A percentile compares a stretch with the other conserved stretches of the same genome.
phyloP scores from a whole-genome alignment of 1,140 invertebrate genomes.

The Bombus soroeensis region DNA sequence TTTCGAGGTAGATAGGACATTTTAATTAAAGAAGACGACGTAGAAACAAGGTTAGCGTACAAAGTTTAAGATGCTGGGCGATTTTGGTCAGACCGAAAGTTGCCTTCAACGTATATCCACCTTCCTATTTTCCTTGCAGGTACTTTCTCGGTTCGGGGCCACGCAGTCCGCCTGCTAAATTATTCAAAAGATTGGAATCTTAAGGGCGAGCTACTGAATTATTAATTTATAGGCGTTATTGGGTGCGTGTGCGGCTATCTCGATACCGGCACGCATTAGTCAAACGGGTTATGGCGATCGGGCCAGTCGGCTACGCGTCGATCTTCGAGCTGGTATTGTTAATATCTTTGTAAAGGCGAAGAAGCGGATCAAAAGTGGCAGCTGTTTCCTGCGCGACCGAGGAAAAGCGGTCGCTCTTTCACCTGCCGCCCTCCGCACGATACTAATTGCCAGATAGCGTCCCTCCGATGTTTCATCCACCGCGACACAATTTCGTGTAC shows the following conservation, averaged over 20 bases:
- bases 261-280: constrained; percentile 7
- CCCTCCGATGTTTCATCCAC: constrained; percentile 51
- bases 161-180: constrained; percentile 19
- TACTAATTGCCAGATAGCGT: constrained; percentile 70
- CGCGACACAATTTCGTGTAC: constrained; percentile 8
- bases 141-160: neutral
- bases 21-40: too few species aligned
- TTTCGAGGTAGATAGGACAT: too few species aligned
- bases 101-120: neutral
- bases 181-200: constrained; percentile 34
- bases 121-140: constrained; percentile 1
- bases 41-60: too few species aligned
- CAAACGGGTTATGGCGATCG: neutral
- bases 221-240: constrained; percentile 45
- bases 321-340: constrained; percentile 4
- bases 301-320: neutral
- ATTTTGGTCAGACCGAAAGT: neutral
- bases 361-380: neutral
- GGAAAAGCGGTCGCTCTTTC: constrained; percentile 24
- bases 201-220: constrained; percentile 39
- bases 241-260: constrained; percentile 26
- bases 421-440: constrained; percentile 42
- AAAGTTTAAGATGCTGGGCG: neutral
- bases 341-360: constrained; percentile 18
- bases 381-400: constrained; percentile 3